These are phyloP conservation scores for Bubo scandiacus DNA, from an alignment of 2,113 vertebrate genomes.

Conservation along the genomic window DNA sequence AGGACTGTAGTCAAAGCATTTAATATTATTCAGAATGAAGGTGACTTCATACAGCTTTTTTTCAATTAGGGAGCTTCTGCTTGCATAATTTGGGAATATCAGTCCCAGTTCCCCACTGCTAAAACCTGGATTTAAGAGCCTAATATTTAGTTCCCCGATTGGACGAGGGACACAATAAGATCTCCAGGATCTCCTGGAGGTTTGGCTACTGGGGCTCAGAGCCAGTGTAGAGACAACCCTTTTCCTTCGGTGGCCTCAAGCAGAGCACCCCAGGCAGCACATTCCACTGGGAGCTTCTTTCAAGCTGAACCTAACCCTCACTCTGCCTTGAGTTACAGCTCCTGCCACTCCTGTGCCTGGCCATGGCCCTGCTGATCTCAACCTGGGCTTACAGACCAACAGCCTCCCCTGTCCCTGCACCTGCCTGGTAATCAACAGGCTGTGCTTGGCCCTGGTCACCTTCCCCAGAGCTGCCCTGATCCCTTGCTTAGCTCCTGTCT, in stretches of 20 bases:
- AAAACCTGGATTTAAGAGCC: neutral
- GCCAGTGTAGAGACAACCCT: no score
- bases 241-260: neutral
- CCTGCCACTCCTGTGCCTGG: neutral
- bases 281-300: neutral
- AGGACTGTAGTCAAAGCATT: neutral
- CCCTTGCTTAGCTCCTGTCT: neutral
- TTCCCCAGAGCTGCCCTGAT: neutral
- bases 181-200: neutral
- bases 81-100: neutral
- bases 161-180: neutral
- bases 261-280: neutral
- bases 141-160: neutral
- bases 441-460: neutral
- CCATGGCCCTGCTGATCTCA: no score
- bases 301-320: neutral
- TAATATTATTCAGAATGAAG: neutral
- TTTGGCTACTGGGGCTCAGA: neutral
- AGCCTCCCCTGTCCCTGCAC: neutral
- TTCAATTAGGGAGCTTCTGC: neutral
- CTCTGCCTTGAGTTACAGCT: neutral
- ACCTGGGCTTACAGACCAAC: fast-evolving
- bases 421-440: no score
- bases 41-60: neutral
- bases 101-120: neutral